phyloP scores from a whole-genome alignment of 2,888 invertebrate species.

The Neelides folsomi region DNA sequence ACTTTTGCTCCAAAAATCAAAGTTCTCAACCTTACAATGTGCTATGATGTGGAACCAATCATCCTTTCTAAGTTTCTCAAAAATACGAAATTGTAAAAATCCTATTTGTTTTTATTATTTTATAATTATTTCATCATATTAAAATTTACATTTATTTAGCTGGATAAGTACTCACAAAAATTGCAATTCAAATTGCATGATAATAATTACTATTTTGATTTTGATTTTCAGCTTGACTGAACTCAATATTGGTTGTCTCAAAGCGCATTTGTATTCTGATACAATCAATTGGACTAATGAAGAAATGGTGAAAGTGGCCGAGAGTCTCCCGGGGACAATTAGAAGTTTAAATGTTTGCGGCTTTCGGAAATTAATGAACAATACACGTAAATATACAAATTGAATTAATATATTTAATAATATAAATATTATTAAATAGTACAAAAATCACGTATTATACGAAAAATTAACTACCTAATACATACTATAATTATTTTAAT shows the following conservation, averaged over 20 bases:
- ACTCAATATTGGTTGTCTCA: conserved; percentile 64
- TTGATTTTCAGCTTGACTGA: conserved; percentile 47
- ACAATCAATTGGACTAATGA: conserved; percentile 9
- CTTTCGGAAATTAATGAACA: conserved; percentile 58
- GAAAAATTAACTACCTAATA: background rate
- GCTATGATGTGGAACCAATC: conserved; percentile 51
- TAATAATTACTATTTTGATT: conserved; percentile 8
- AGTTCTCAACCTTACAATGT: conserved; percentile 72
- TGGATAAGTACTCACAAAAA: too few relatives aligned
- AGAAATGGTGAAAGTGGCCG: conserved; percentile 49
- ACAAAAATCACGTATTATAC: too few relatives aligned
- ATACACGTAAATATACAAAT: conserved; percentile 66
- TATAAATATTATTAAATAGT: too few relatives aligned
- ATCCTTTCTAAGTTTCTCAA: conserved; percentile 51
- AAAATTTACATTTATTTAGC: too few relatives aligned
- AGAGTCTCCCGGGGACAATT: conserved; percentile 50
- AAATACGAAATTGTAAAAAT: conserved; percentile 49
- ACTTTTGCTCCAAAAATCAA: conserved; percentile 51
- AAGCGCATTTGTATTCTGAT: background rate
- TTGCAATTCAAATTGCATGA: background rate
- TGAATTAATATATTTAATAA: too few relatives aligned
- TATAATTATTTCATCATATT: too few relatives aligned
- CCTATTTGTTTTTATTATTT: too few relatives aligned
- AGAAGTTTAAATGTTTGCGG: conserved; percentile 70
- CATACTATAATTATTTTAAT: background rate